Evolutionary conservation across 2,797 vertebrate species (phyloP), one percentile per base, ranked within the genome.

Genomic region (Moxostoma hubbsi): DNA sequence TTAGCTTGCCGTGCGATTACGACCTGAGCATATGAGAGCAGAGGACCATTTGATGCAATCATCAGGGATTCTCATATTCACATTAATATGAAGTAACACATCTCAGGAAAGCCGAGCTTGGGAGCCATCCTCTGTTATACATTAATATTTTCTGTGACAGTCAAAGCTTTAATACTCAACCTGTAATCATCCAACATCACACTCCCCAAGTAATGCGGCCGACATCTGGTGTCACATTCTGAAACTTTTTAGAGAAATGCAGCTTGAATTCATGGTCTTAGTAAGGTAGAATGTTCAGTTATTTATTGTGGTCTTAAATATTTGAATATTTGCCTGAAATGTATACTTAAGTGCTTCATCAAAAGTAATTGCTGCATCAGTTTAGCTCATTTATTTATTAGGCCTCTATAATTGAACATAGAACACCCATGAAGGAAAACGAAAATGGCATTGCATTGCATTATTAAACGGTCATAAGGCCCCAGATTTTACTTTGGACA

Each of bases 11-110:
- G 45, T 18, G 50, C 54, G 81, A 78, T 81, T 74, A 24, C 16
- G 81, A 77, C 77, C 80, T 16, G 24, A 73, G 78, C 70, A 73
- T 85, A 73, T 65, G 63, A 80, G 74, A 61, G 77, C n/a, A 77
- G 57, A 53, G 36, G 64, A 79, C 54, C 47, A 79, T 81, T 85
- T 81, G 79, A 83, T 83, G 81, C 79, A 83, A 73, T 85, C 81
- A 83, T 45, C 72, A 55, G 43, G 63, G 67, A 58, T 36, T 36
- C 36, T 36, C 36, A 36, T 36, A 78, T 71, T 71, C 66, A 64
- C 66, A 54, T 49, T 54, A 70, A 78, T 71, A 63, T 78, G 76
- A 71, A 71, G 57, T 63, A 70, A 71, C 76, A 71, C 76, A 15
- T 36, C 36, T 78, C 66, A 54, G 66, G 24, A 70, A 69, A 78